Evolutionary conservation across 2,113 vertebrate species (phyloP), one percentile per base, ranked within the genome.

Genomic region (Pheucticus melanocephalus): DNA sequence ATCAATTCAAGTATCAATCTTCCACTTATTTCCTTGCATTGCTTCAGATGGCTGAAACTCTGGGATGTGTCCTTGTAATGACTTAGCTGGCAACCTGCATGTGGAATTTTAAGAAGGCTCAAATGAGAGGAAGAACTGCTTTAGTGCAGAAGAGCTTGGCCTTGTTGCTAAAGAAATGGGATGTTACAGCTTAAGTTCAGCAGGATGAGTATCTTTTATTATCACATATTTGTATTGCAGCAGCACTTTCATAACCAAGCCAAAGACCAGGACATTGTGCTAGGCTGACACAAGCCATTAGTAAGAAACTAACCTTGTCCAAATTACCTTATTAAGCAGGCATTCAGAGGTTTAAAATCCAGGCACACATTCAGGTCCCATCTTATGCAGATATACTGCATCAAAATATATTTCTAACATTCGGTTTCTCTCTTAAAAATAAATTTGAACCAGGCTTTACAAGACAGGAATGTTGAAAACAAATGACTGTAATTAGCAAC

Each of bases 41-140:
- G 10, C 35, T 88, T 92, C 95, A 86, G 84, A 66, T 40, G 45
- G 42, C 40, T 85, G 31, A 60, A 93, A 80, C 60, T 91, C 79
- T 17, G n/a, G 48, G 35, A 54, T 81, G 22, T 37, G 85, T 53
- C 92, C 94, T 95, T 97, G 90, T 8, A 85, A 82, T n/a, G 79
- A 95, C 85, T 92, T 90, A 69, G 82, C 66, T 31, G 35, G 47
- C 48, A 93, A 89, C 81, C 39, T 92, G 85, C 48, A 57, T 15
- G 20, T 9, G 70, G 90, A 96, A 97, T 96, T 88, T 96, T 86
- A 93, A 97, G 59, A 63, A 86, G 85, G 47, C 64, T 84, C 56
- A 81, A 86, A 81, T n/a, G 60, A 75, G 88, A 82, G 53, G 28
- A 91, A 54, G 82, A 86, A 71, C 40, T 92, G 85, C 94, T 93